These are phyloP conservation scores for Poeciliopsis turneri DNA, from an alignment of 2,797 vertebrate genomes.

Conservation along the genomic window DNA sequence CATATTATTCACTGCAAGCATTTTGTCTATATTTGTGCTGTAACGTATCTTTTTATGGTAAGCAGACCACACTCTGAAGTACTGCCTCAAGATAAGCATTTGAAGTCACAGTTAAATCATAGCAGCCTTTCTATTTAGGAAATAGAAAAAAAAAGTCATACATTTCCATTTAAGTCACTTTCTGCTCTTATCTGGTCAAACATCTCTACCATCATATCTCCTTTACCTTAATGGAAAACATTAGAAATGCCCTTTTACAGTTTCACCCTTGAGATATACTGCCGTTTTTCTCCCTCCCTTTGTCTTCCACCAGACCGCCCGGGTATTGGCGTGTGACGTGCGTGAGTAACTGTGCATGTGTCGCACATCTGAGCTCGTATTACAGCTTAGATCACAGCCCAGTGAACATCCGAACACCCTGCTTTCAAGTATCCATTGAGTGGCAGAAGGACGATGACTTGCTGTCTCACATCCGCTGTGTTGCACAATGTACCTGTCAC, in stretches of 20 bases:
- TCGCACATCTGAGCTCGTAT: constrained; percentile 51
- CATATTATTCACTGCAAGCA: background rate
- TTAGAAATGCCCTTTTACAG: constrained; percentile 68
- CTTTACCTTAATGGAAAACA: constrained; percentile 73
- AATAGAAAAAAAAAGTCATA: constrained; percentile 12
- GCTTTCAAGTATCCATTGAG: constrained; percentile 68
- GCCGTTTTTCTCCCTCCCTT: constrained; percentile 44
- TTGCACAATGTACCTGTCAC: constrained; percentile 56
- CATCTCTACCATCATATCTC: constrained; percentile 65
- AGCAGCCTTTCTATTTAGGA: constrained; percentile 45
- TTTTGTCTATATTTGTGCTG: constrained; percentile 3
- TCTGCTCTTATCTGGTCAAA: constrained; percentile 67
- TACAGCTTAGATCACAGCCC: constrained; percentile 67
- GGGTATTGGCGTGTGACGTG: constrained; percentile 46
- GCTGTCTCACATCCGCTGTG: constrained; percentile 46
- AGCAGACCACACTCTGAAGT: constrained; percentile 17
- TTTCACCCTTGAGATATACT: constrained; percentile 58
- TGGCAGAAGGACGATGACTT: constrained; percentile 61
- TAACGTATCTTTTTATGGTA: constrained; percentile 28
- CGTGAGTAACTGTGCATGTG: constrained; percentile 40
- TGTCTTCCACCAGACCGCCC: constrained; percentile 52
- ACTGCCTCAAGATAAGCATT: constrained; percentile 30
- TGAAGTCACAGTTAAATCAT: constrained; percentile 53
- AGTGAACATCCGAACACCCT: constrained; percentile 66
- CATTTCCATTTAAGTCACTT: constrained; percentile 67